These are phyloP conservation scores for Solea senegalensis DNA, from an alignment of 2,113 vertebrate genomes.

Conservation along the genomic window DNA sequence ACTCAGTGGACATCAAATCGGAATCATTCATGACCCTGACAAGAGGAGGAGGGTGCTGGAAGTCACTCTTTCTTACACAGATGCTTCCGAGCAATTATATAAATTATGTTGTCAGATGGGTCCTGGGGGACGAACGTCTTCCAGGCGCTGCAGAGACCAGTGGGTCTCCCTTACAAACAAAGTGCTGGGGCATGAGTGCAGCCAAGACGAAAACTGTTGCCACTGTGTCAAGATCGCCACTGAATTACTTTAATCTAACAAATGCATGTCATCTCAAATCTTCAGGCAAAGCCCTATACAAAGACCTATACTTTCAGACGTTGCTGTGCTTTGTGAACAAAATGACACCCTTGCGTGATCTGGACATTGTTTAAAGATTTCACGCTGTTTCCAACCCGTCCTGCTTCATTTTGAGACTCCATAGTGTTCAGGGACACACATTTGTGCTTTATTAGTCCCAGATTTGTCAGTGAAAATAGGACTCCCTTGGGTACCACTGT, in stretches of 20 bases:
- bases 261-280: slow-evolving; percentile 52
- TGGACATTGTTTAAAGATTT: slow-evolving; percentile 40
- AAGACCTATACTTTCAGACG: slow-evolving; percentile 29
- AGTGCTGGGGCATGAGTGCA: slow-evolving; percentile 19
- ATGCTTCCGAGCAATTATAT: slow-evolving; percentile 76
- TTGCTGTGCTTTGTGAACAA: slow-evolving; percentile 38
- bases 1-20: slow-evolving; percentile 67
- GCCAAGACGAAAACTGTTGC: slow-evolving; percentile 11
- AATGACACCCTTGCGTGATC: slow-evolving; percentile 22
- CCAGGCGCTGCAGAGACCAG: slow-evolving; percentile 52
- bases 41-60: slow-evolving; percentile 48
- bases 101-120: slow-evolving; percentile 80
- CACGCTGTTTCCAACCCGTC: slow-evolving; percentile 10
- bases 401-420: slow-evolving; percentile 8
- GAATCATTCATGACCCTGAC: slow-evolving; percentile 68
- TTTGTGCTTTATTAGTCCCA: slow-evolving; percentile 61
- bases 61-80: slow-evolving; percentile 70
- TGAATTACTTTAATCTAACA: slow-evolving; percentile 60
- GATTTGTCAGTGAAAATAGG: slow-evolving; percentile 52
- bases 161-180: slow-evolving; percentile 45
- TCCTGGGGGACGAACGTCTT: slow-evolving; percentile 71
- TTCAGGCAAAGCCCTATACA: slow-evolving; percentile 22
- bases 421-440: slow-evolving; percentile 27
- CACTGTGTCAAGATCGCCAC: slow-evolving; percentile 55
- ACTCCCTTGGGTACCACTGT: slow-evolving; percentile 64